Evolutionary conservation across 2,113 vertebrate genomes (phyloP).

Genomic region (Bujurquina vittata): DNA sequence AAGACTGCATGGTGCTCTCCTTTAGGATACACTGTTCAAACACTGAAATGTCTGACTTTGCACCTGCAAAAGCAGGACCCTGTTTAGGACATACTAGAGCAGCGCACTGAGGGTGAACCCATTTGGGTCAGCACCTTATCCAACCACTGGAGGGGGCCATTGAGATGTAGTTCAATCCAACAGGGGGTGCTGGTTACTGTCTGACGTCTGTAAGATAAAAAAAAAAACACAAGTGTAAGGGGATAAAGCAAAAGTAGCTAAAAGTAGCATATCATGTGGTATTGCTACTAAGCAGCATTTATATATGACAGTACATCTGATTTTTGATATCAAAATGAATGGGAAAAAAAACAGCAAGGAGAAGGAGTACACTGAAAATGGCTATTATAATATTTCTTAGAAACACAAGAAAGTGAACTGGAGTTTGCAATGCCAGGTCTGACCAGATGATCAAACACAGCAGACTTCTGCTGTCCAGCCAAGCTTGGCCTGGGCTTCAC

Average conservation of each 20-base stretch:
- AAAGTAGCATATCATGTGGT: background rate
- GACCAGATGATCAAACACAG: conserved; percentile 20
- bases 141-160: conserved; percentile 97
- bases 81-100: conserved; percentile 97
- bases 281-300: background rate
- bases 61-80: background rate
- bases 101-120: conserved; percentile 97
- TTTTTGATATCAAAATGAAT: background rate
- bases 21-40: conserved; percentile 34
- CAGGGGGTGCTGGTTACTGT: conserved; percentile 99
- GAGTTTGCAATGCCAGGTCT: background rate
- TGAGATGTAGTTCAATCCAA: conserved; percentile 99
- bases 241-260: background rate
- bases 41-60: conserved; percentile 46
- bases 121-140: conserved; percentile 99
- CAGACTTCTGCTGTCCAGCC: background rate
- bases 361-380: no score
- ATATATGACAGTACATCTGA: background rate
- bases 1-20: conserved; percentile 46
- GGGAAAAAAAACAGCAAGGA: background rate
- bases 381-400: background rate
- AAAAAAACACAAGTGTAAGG: background rate
- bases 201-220: conserved; percentile 84
- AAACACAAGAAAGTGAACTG: background rate
- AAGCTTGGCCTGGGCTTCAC: background rate